phyloP scores from a whole-genome alignment of 1,140 invertebrate genomes.

The Calosoma granatense region DNA sequence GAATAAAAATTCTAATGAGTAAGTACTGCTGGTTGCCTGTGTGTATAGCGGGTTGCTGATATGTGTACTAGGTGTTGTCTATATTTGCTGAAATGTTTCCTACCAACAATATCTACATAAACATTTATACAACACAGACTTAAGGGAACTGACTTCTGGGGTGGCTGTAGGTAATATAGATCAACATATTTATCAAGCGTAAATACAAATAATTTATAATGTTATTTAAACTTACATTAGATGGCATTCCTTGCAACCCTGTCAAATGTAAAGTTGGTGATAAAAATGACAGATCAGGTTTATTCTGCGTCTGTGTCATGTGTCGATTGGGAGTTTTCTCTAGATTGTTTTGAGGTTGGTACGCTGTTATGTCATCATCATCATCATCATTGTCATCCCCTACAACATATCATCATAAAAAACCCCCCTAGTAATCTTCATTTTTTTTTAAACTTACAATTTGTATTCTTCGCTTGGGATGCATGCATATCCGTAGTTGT shows the following conservation, averaged over 20 bases:
- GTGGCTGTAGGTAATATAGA: too few relatives aligned
- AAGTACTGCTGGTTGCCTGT: too few relatives aligned
- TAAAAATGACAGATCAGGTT: constrained; percentile 25
- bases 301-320: constrained; percentile 23
- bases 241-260: constrained; percentile 31
- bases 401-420: constrained; percentile 19
- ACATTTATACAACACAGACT: too few relatives aligned
- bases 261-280: constrained; percentile 31
- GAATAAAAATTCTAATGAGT: constrained; percentile 14
- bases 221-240: too few relatives aligned
- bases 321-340: constrained; percentile 17
- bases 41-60: neutral
- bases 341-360: constrained; percentile 14
- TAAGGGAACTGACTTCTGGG: too few relatives aligned
- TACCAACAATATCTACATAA: too few relatives aligned
- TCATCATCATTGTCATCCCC: too few relatives aligned
- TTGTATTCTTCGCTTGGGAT: constrained; percentile 25
- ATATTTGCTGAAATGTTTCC: too few relatives aligned
- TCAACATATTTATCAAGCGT: too few relatives aligned
- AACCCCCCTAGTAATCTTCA: constrained; percentile 23
- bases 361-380: constrained; percentile 21
- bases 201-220: too few relatives aligned
- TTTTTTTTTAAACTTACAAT: constrained; percentile 32
- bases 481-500: constrained; percentile 10
- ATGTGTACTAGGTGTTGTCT: neutral